These are phyloP conservation scores for Glossophaga mutica DNA, from an alignment of 2,797 vertebrate species.

Conservation along the genomic window DNA sequence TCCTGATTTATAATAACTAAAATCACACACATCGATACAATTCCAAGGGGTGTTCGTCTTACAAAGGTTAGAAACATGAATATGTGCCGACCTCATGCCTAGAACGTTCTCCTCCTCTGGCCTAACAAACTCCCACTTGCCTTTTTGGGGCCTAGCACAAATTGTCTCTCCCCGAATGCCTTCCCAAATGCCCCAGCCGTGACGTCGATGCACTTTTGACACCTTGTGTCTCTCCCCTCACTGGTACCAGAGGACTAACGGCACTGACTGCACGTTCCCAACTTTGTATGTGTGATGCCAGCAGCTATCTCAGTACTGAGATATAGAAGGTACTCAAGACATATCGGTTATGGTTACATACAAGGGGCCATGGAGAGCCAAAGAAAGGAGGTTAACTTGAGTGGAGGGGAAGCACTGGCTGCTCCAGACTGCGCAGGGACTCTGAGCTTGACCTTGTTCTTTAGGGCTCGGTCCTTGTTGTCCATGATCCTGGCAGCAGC, in stretches of 20 bases:
- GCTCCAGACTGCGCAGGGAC: neutral
- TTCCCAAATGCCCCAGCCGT: neutral
- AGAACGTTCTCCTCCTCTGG: neutral
- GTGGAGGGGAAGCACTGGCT: neutral
- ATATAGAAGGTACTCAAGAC: neutral
- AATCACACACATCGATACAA: neutral
- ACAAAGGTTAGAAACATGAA: neutral
- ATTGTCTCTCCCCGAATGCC: neutral
- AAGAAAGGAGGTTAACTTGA: neutral
- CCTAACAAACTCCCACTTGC: neutral
- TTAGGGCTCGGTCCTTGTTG: neutral
- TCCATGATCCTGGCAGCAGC: neutral
- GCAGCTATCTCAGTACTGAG: neutral
- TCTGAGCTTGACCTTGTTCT: neutral
- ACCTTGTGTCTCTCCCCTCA: neutral
- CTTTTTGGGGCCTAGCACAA: neutral
- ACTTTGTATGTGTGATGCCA: neutral
- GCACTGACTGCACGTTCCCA: neutral
- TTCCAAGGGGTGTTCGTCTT: neutral
- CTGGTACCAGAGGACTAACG: neutral
- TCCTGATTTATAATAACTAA: neutral
- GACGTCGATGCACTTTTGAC: neutral
- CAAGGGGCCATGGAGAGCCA: neutral
- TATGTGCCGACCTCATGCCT: neutral
- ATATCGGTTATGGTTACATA: neutral